These are phyloP conservation scores for Drosophila sproati DNA, from an alignment of 1,140 invertebrate genomes.

Conservation along the genomic window DNA sequence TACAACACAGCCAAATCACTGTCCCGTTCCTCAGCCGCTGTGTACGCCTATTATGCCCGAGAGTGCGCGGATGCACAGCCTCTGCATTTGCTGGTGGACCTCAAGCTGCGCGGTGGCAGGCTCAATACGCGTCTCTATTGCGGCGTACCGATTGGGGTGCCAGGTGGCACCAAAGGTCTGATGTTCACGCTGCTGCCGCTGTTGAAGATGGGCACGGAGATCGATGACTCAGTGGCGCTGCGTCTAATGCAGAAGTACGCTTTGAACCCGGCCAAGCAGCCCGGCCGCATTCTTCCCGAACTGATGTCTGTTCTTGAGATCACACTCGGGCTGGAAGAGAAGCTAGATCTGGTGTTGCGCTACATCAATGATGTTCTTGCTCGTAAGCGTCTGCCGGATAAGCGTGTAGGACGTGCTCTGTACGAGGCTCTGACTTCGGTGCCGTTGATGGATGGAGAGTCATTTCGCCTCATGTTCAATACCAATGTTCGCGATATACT, in stretches of 20 bases:
- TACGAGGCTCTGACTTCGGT: slow-evolving; percentile 54
- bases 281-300: slow-evolving; percentile 50
- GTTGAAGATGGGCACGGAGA: slow-evolving; percentile 25
- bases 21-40: slow-evolving; percentile 27
- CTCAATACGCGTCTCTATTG: slow-evolving; percentile 53
- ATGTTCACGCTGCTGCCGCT: slow-evolving; percentile 61
- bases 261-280: slow-evolving; percentile 28
- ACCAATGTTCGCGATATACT: slow-evolving; percentile 62
- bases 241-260: slow-evolving; percentile 52
- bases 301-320: slow-evolving; percentile 55
- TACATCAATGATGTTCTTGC: slow-evolving; percentile 66
- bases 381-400: slow-evolving; percentile 54
- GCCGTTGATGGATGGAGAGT: slow-evolving; percentile 56
- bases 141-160: slow-evolving; percentile 57
- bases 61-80: slow-evolving; percentile 53
- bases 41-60: slow-evolving; percentile 53
- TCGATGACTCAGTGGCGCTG: slow-evolving; percentile 43
- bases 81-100: slow-evolving; percentile 60
- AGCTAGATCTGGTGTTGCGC: slow-evolving; percentile 56
- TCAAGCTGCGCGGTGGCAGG: slow-evolving; percentile 33
- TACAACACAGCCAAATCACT: slow-evolving; percentile 56
- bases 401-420: slow-evolving; percentile 50
- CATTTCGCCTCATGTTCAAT: slow-evolving; percentile 59
- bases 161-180: slow-evolving; percentile 60
- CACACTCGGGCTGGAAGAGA: slow-evolving; percentile 36